Base-by-base conservation (phyloP, 2,888 invertebrate species). In the Lissonota sp. region DNA sequence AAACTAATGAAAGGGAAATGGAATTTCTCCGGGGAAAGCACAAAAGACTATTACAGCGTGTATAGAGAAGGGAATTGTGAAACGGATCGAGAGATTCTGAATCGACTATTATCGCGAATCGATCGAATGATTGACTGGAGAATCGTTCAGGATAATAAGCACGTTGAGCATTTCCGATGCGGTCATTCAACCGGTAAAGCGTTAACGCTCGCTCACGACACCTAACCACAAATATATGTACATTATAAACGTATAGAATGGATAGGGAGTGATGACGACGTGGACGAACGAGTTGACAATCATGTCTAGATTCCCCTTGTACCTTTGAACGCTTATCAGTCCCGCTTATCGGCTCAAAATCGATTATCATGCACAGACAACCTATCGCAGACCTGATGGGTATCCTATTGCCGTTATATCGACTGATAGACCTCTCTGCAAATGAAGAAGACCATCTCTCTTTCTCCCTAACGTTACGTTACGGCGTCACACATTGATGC, bases 301-400 rank as follows among this genome's bases (percentile, higher is more conserved):
- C 10, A 16, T 42, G 42, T 39, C 42, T 37, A 14, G 39, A 58
- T 62, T 26, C 60, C 39, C n/a, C 26, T 46, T 37, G 12, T 66
- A 66, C 51, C 49, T 39, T 66, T 39, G 64, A 10, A 10, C 8
- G 51, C 39, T 51, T n/a, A 51, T 66, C 64, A 44, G 44, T 12
- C 62, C 14, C 64, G 12, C 51, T 37, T 37, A 37, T 39, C 49
- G 51, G 10, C 10, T 40, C 12, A 12, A 26, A 51, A 66, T 66
- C 51, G 64, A 39, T 66, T 66, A 51, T 37, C 51, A n/a, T 66
- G 26, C 14, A n/a, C 16, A 14, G 53, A 53, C 14, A 53, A 26
- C 26, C 26, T 26, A 26, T 1, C 26, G 26, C 26, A 26, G 1
- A 26, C 26, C 26, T 3, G 26, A 12, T 49, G 49, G 49, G 49